Percentiles rank a stretch among this genome's conserved stretches.
Conservation (phyloP, 2,888 invertebrate species). For the Dorcus parallelipipedus region DNA sequence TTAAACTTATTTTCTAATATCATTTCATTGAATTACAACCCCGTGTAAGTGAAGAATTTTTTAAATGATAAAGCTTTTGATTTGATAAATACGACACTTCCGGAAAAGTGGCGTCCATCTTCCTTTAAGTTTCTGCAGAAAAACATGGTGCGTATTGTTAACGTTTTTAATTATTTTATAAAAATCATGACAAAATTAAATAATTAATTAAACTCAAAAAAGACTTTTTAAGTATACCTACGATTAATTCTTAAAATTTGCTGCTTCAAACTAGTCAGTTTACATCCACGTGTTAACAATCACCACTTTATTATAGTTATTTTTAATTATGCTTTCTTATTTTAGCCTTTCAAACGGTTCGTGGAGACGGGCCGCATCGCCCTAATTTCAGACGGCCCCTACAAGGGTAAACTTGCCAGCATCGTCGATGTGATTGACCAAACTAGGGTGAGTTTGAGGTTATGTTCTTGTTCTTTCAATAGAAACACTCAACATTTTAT, state of each 20-base stretch:
- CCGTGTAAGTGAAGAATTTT: no score
- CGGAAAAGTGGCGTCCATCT: conserved; percentile 1
- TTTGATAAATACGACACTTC: conserved; percentile 7
- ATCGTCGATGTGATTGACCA: conserved; percentile 98
- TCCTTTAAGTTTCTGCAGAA: conserved; percentile 21
- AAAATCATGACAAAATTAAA: background rate
- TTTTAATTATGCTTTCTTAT: conserved; percentile 28
- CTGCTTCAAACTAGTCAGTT: background rate
- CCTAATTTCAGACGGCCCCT: conserved; percentile 84
- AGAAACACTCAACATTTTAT: conserved; percentile 28
- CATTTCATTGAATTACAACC: no score
- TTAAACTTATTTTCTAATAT: no score
- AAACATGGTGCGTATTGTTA: conserved; percentile 29
- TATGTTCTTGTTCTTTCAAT: conserved; percentile 3
- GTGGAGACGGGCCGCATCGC: conserved; percentile 98
- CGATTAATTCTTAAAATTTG: background rate
- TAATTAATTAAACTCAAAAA: background rate
- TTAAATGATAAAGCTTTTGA: background rate
- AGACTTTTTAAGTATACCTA: no score
- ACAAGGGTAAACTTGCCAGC: conserved; percentile 88
- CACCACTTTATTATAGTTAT: background rate
- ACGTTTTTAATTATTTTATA: background rate
- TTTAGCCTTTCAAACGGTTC: conserved; percentile 84
- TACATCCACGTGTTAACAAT: background rate
- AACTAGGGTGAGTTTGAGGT: conserved; percentile 66